These are phyloP conservation scores for Phasia obesa DNA, from an alignment of 2,888 invertebrate species.

Conservation along the genomic window DNA sequence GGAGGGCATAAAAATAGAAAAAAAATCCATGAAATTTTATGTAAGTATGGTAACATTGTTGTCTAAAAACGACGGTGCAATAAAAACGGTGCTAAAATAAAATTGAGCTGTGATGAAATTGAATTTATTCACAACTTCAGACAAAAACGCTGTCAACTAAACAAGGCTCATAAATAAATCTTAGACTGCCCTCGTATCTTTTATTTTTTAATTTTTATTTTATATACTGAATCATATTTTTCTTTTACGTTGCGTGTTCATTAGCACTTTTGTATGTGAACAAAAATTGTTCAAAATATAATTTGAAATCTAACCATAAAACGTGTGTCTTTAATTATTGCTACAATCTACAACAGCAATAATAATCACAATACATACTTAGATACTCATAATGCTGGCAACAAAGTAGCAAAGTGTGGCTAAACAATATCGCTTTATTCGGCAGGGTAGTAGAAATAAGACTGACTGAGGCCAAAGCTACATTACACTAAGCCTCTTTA, in stretches of 20 bases:
- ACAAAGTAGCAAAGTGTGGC: neutral
- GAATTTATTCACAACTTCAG: too few relatives aligned
- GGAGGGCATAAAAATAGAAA: too few relatives aligned
- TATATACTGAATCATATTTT: neutral
- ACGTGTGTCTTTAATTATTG: slow-evolving; percentile 66
- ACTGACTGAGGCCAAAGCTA: too few relatives aligned
- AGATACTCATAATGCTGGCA: neutral
- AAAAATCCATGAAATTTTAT: too few relatives aligned
- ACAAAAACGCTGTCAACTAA: too few relatives aligned
- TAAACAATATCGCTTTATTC: neutral
- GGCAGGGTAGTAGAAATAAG: too few relatives aligned
- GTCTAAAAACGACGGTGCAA: too few relatives aligned
- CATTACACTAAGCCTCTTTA: too few relatives aligned
- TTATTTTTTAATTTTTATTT: neutral
- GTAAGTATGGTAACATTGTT: too few relatives aligned
- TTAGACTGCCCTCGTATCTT: neutral
- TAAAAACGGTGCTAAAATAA: too few relatives aligned
- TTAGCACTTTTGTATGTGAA: slow-evolving; percentile 52
- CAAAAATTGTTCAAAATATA: neutral
- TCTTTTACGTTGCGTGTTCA: slow-evolving; percentile 57
- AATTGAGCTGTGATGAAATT: too few relatives aligned
- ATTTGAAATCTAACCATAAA: slow-evolving; percentile 40
- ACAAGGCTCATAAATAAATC: too few relatives aligned
- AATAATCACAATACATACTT: slow-evolving; percentile 30
- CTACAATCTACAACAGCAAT: slow-evolving; percentile 16